A percentile compares a stretch with the other conserved stretches of the same genome.
Evolutionary conservation across 2,113 vertebrate genomes (phyloP).

Genomic region (Suncus etruscus): DNA sequence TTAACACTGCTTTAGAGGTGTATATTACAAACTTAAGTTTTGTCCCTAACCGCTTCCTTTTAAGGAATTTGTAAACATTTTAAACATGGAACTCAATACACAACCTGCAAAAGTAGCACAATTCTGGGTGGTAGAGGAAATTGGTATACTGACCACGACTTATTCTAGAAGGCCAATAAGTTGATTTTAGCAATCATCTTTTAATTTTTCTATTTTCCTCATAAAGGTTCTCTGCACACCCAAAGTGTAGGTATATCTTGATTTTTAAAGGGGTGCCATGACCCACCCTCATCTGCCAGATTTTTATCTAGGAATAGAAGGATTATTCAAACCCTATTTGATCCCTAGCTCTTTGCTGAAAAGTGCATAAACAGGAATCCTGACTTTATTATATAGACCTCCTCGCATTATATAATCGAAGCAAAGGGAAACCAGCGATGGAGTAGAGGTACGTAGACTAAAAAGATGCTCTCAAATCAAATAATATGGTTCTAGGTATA

Average conservation of each 20-base stretch:
- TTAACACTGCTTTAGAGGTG: not conserved
- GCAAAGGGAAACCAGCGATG: conserved; percentile 84
- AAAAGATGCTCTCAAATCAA: conserved; percentile 76
- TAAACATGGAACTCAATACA: conserved; percentile 15
- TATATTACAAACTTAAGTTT: conserved; percentile 31
- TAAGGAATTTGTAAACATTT: conserved; percentile 12
- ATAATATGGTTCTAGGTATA: conserved; percentile 68
- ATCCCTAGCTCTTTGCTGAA: conserved; percentile 82
- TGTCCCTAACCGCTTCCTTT: conserved; percentile 29
- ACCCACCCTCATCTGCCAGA: conserved; percentile 65
- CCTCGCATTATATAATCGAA: conserved; percentile 82
- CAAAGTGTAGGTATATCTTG: conserved; percentile 74
- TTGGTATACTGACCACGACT: conserved; percentile 39
- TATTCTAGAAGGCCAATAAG: conserved; percentile 70
- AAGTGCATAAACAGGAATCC: conserved; percentile 84
- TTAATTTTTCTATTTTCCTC: conserved; percentile 70
- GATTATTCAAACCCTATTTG: conserved; percentile 80
- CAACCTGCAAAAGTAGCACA: conserved; percentile 38
- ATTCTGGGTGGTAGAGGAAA: conserved; percentile 64
- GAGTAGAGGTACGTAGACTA: conserved; percentile 83
- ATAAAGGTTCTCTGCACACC: conserved; percentile 73
- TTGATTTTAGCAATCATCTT: conserved; percentile 54
- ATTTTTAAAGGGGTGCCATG: conserved; percentile 75
- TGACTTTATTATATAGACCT: conserved; percentile 84
- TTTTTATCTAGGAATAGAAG: conserved; percentile 82